Base-by-base conservation (phyloP, 2,888 invertebrate genomes). In the Drosophila cognata region DNA sequence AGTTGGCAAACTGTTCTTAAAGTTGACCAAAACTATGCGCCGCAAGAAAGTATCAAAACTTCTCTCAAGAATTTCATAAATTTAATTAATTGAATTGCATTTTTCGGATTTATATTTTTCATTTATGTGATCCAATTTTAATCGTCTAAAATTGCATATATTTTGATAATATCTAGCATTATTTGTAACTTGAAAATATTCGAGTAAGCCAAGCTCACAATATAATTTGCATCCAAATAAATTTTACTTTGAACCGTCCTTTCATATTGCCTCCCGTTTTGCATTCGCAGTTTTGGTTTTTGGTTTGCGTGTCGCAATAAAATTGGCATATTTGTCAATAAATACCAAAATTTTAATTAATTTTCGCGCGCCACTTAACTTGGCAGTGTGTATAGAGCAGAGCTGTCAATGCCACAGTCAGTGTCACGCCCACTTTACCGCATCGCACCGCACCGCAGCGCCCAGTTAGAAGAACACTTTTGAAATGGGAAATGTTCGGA, bases 361-460 rank as follows among this genome's bases (percentile, higher is more conserved):
- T 84, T 84, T 87, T 89, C 88, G 82, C 84, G 89, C 89, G 84
- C 88, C 84, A 89, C 89, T 84, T 89, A 81, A 89, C 84, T 85
- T 73, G 63, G 50, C 65, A 51, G 66, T 63, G 62, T 66, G 74
- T 71, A 62, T n/a, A 25, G 36, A 43, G 21, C 21, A 11, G 25
- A 46, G 46, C 46, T 25, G 46, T 46, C 46, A 25, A 8, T 46
- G 46, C 16, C 25, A 46, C 29, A 56, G 50, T 56, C 51, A 51
- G 53, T 48, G 53, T 52, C 72, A 69, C 60, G 61, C 59, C 78
- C 55, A 21, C 58, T n/a, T 31, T 33, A 46, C 46, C 46, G 16
- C 46, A 46, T 16, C 25, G 16, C 46, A 46, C 16, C 46, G 25
- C 46, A 46, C 16, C 46, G 25, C 46, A 25, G 4, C 16, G 46